Base-by-base conservation (phyloP, 1,140 invertebrate species). In the Camponotus pennsylvanicus region DNA sequence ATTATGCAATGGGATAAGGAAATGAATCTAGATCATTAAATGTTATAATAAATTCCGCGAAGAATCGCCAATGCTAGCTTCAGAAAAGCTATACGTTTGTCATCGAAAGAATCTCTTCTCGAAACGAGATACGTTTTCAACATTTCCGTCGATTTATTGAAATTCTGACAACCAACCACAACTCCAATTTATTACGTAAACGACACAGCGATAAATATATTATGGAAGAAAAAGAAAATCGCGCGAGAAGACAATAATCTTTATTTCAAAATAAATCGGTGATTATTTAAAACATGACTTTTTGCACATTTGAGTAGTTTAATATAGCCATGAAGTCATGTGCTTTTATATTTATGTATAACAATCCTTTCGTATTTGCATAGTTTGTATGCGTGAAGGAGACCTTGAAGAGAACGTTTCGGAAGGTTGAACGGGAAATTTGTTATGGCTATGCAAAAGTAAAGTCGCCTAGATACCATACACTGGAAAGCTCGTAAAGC, bases 361-460 rank as follows among this genome's bases (percentile, higher is more conserved):
- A 55, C 21, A 42, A 32, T 69, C 27, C 40, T 49, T 52, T 45
- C 63, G 15, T 45, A 57, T 69, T 70, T 57, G 34, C 77, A 42
- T 69, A 80, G n/a, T 27, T 79, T 67, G 34, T 45, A 27, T 21
- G 34, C 34, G 5, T 1, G 61, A 37, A 52, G 7, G 4, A 57
- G 6, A 15, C 15, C 21, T 80, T 42, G 49, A 13, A 5, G 2
- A 40, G 45, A 69, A 55, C 32, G 21, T 70, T 80, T 80, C 34
- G 21, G 15, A 57, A 69, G 15, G 2, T 67, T 80, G 45, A 80
- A 80, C 27, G 21, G 21, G 6, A 70, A 70, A 80, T 80, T 80
- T 80, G 42, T 70, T 57, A 80, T 45, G 13, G 21, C 15, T 42
- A 11, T 70, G 66, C 64, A 59, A 70, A 80, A 70, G 37, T 70